phyloP scores from a whole-genome alignment of 2,113 vertebrate species.

The Brachyhypopomus gauderio region DNA sequence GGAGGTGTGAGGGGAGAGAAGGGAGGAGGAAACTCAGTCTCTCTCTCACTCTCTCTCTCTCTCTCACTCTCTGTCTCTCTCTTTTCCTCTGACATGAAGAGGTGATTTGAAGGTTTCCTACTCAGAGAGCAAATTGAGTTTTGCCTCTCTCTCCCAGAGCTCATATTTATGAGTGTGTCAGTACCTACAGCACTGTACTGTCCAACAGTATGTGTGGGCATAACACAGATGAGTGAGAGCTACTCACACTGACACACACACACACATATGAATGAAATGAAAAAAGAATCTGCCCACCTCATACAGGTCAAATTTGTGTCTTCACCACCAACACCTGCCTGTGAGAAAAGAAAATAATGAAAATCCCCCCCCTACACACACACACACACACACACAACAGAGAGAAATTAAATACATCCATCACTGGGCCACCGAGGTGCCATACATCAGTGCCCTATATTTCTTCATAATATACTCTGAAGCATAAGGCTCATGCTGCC shows the following conservation, averaged over 20 bases:
- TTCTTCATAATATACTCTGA: conserved; percentile 21
- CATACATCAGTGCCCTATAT: conserved; percentile 29
- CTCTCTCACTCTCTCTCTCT: conserved; percentile 6
- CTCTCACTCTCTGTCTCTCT: conserved; percentile 16
- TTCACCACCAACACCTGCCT: conserved; percentile 4
- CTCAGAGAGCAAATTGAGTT: conserved; percentile 56
- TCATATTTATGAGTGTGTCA: conserved; percentile 58
- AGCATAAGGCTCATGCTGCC: neutral
- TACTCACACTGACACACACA: neutral
- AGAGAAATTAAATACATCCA: conserved; percentile 40
- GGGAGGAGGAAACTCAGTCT: conserved; percentile 39
- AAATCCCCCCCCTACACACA: too few species aligned
- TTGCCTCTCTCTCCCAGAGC: conserved; percentile 48
- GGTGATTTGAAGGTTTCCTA: conserved; percentile 56
- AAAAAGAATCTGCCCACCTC: neutral
- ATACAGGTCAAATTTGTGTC: neutral
- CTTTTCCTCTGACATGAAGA: conserved; percentile 45
- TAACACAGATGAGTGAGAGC: conserved; percentile 35
- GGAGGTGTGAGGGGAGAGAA: neutral
- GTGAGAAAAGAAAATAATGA: neutral
- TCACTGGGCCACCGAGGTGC: neutral
- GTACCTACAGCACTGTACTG: conserved; percentile 39
- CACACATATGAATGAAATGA: neutral
- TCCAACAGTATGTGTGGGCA: conserved; percentile 44
- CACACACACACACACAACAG: neutral